Conservation (phyloP, 2,888 invertebrate species). For the Bombyx huttoni region DNA sequence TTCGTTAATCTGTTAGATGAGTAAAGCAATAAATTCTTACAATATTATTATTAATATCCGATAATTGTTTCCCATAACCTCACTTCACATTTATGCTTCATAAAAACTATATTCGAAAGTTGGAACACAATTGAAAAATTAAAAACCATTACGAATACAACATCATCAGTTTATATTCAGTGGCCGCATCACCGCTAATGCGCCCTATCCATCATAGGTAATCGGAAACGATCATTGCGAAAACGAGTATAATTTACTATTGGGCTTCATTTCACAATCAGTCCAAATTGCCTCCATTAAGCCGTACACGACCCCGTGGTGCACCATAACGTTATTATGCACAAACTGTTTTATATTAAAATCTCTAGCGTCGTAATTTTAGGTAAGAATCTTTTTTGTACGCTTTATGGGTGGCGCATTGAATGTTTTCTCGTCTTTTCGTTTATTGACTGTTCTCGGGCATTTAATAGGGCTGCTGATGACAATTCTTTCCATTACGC, state of each 20-base stretch:
- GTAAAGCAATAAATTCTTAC: no score
- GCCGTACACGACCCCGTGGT: conserved; percentile 46
- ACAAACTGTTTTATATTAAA: conserved; percentile 18
- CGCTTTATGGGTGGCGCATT: conserved; percentile 33
- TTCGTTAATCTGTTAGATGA: no score
- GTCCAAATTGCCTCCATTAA: conserved; percentile 57
- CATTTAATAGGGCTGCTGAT: conserved; percentile 34
- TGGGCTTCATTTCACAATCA: conserved; percentile 49
- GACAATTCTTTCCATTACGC: conserved; percentile 46
- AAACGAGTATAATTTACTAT: conserved; percentile 59
- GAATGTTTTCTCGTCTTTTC: conserved; percentile 33
- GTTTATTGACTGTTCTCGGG: conserved; percentile 26
- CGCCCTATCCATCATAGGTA: conserved; percentile 51
- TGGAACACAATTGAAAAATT: no score
- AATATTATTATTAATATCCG: no score
- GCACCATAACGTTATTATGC: conserved; percentile 34
- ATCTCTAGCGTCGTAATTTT: conserved; percentile 3
- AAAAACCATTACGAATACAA: not conserved
- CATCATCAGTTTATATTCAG: conserved; percentile 23
- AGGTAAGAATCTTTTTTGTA: conserved; percentile 24
- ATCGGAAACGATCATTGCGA: conserved; percentile 64
- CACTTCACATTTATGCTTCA: no score
- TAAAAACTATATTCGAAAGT: no score
- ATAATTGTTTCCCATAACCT: no score
- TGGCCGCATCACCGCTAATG: conserved; percentile 33